These are phyloP conservation scores for Clarias batrachus DNA, from an alignment of 2,113 vertebrate genomes.

Conservation along the genomic window DNA sequence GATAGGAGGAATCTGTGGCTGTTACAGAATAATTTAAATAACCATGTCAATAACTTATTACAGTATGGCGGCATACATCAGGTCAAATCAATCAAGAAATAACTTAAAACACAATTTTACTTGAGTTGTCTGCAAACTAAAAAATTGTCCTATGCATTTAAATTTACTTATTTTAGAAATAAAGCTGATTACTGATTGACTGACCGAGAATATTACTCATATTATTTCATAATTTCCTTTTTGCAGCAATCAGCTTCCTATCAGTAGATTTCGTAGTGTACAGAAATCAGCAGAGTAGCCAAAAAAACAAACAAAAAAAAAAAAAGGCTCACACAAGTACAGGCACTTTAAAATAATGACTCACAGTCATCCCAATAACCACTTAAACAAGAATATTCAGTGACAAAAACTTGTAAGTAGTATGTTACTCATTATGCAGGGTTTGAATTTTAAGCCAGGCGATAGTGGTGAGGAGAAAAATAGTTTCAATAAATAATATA, in stretches of 20 bases:
- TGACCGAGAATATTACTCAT: background rate
- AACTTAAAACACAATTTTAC: background rate
- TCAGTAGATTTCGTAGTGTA: background rate
- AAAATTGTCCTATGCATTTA: background rate
- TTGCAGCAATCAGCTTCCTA: background rate
- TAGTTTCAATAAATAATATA: background rate
- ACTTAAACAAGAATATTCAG: background rate
- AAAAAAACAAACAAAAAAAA: background rate
- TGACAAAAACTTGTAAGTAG: background rate
- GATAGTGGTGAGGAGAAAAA: background rate
- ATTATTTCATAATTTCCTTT: background rate
- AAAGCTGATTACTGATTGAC: background rate
- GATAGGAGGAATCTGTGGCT: background rate
- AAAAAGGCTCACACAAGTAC: background rate
- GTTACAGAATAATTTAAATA: background rate
- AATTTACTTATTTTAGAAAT: background rate
- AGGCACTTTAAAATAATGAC: slow-evolving; percentile 8
- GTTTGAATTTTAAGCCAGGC: background rate
- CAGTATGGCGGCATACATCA: background rate
- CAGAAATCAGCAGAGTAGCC: background rate
- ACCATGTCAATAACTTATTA: background rate
- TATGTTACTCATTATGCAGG: background rate
- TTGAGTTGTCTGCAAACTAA: background rate
- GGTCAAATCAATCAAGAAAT: background rate
- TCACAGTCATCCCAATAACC: background rate